Evolutionary conservation across 2,113 vertebrate genomes (phyloP).

Genomic region (Syrrhaptes paradoxus): DNA sequence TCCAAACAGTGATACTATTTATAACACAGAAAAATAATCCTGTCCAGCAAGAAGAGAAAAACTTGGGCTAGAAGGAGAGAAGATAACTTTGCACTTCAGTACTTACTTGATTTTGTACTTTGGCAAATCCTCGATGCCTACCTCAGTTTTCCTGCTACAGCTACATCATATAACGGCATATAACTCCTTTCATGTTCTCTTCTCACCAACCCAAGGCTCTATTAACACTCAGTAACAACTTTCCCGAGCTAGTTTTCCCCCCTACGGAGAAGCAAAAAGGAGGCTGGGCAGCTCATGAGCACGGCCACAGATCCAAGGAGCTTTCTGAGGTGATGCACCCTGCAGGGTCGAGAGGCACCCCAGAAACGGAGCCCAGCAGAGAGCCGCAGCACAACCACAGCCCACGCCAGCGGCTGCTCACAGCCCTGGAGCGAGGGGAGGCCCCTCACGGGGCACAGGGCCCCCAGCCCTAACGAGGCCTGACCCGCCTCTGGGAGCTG

Average conservation of each 20-base stretch:
- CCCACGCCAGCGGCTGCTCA: neutral
- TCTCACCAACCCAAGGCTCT: neutral
- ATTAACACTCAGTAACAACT: neutral
- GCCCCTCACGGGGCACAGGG: fast-evolving
- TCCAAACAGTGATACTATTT: neutral
- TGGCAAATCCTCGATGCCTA: neutral
- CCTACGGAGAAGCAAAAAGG: no score
- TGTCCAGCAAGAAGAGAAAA: neutral
- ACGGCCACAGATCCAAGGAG: neutral
- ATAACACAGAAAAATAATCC: neutral
- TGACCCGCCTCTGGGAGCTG: fast-evolving
- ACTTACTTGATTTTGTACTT: neutral
- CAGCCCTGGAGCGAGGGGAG: neutral
- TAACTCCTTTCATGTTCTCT: neutral
- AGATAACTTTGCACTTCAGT: neutral
- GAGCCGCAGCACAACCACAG: fast-evolving
- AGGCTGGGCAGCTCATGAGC: neutral
- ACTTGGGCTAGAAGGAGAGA: neutral
- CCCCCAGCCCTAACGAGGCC: neutral
- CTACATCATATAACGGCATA: fast-evolving
- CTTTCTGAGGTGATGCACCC: fast-evolving
- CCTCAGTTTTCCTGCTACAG: neutral
- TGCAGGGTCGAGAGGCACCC: no score
- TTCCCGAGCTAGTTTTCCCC: neutral
- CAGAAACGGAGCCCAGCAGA: neutral